A percentile compares a stretch with the other conserved stretches of the same genome.
Conservation (phyloP, 1,140 invertebrate species). For the Drosophila gunungcola region DNA sequence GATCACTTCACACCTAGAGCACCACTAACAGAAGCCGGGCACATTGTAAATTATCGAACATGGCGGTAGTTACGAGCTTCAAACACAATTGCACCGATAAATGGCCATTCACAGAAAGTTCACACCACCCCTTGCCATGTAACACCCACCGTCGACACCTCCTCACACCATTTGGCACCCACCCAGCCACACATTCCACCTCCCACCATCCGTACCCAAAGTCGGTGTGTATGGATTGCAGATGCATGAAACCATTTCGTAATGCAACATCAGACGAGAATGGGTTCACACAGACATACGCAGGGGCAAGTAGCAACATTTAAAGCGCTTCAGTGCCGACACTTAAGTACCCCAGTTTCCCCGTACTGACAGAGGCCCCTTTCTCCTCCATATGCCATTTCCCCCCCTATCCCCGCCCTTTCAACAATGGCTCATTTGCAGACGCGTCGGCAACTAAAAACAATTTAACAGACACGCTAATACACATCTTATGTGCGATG, state of each 20-base stretch:
- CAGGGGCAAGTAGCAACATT: slow-evolving; percentile 45
- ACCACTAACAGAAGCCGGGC: slow-evolving; percentile 3
- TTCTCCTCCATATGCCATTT: no score
- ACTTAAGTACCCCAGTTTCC: slow-evolving; percentile 30
- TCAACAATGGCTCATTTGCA: slow-evolving; percentile 77
- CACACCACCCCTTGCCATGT: slow-evolving; percentile 15
- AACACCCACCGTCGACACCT: slow-evolving; percentile 15
- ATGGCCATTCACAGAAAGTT: slow-evolving; percentile 27
- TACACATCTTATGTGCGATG: slow-evolving; percentile 63
- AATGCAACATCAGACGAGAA: slow-evolving; percentile 47
- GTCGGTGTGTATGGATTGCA: slow-evolving; percentile 18
- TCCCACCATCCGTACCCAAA: neutral
- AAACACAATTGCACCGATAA: slow-evolving; percentile 11
- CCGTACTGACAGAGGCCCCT: neutral
- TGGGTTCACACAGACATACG: slow-evolving; percentile 13
- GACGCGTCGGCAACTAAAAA: slow-evolving; percentile 76
- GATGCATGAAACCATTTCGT: slow-evolving; percentile 55
- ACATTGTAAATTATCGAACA: slow-evolving; percentile 38
- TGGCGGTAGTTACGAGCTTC: slow-evolving; percentile 20
- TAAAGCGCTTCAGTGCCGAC: slow-evolving; percentile 67
- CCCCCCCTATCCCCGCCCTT: neutral
- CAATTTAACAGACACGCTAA: slow-evolving; percentile 74
- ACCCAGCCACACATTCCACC: neutral
- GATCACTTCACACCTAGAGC: neutral
- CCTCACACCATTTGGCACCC: slow-evolving; percentile 7